Evolutionary conservation across 2,888 invertebrate species (phyloP).

Genomic region (Rhagonycha fulva): DNA sequence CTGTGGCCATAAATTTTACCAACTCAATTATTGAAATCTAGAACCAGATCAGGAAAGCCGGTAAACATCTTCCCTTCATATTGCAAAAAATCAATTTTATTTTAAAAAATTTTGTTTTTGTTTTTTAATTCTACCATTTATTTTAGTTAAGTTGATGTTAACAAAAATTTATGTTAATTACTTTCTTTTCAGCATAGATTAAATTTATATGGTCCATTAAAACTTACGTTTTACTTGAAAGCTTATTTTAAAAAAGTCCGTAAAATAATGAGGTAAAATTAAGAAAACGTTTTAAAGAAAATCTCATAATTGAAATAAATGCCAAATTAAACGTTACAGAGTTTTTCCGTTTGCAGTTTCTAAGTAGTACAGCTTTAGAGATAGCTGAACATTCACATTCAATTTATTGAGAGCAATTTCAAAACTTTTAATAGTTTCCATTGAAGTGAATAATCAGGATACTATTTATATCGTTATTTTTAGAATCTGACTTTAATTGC

Average conservation of each 20-base stretch:
- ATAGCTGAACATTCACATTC: background rate
- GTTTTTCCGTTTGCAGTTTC: background rate
- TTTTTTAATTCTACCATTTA: background rate
- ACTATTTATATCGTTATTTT: background rate
- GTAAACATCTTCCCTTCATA: background rate
- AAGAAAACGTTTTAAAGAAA: background rate
- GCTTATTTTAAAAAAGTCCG: background rate
- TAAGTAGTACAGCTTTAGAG: background rate
- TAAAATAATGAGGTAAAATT: background rate
- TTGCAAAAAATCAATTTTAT: background rate
- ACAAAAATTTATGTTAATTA: background rate
- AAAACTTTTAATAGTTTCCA: background rate
- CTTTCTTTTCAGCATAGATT: background rate
- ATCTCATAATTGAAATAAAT: background rate
- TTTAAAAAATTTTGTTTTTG: background rate
- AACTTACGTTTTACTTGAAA: background rate
- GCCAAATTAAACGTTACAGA: background rate
- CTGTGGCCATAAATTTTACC: background rate
- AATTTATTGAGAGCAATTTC: background rate
- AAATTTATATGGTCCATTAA: background rate
- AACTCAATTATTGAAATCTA: background rate
- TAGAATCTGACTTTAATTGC: background rate
- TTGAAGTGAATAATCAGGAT: background rate
- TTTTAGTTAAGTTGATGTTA: background rate
- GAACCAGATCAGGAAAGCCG: background rate